Evolutionary conservation across 2,888 invertebrate genomes (phyloP), one percentile per base, ranked within the genome.

Genomic region (Melanotus villosus): DNA sequence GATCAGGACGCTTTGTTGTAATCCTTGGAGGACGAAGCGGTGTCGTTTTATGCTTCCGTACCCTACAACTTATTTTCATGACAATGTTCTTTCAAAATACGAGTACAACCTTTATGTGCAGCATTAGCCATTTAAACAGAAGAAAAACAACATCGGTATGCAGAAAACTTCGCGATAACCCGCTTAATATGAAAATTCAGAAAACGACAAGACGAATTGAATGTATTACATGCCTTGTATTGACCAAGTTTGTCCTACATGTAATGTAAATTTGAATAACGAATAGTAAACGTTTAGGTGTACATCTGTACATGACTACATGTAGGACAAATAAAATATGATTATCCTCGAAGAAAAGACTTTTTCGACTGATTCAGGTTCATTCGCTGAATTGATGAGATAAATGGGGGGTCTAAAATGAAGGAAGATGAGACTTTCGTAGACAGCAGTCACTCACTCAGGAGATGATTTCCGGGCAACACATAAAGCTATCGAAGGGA

Each of bases 1-100:
- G 62, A 68, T 68, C 57, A 63, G 32, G 30, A 58, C 57, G 63
- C 63, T 63, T 66, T 66, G 65, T 65, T 67, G 67, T 62, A 60
- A 60, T 67, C 62, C 68, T 63, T 56, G 32, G 45, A 52, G 57
- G 47, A 62, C 57, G 65, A 63, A 50, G 50, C 62, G 52, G 36
- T 38, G 50, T 50, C 62, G 50, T 62, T 62, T 62, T 58, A 45
- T 58, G 54, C 41, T 64, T 64, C 54, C 43, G 30, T 64, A 63
- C 32, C 52, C 52, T 54, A 16, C 30, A 19, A 60, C 52, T 38
- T 54, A 54, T 63, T 63, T 63, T 54, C 52, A 52, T 54, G 12
- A 36, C 36, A 41, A 41, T 63, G 36, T 54, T 54, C 52, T 59
- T 59, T 52, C 30, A 63, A 63, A 63, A 38, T 19, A 14, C 34